phyloP scores from a whole-genome alignment of 2,888 invertebrate species.

The Leptinotarsa haldemani region DNA sequence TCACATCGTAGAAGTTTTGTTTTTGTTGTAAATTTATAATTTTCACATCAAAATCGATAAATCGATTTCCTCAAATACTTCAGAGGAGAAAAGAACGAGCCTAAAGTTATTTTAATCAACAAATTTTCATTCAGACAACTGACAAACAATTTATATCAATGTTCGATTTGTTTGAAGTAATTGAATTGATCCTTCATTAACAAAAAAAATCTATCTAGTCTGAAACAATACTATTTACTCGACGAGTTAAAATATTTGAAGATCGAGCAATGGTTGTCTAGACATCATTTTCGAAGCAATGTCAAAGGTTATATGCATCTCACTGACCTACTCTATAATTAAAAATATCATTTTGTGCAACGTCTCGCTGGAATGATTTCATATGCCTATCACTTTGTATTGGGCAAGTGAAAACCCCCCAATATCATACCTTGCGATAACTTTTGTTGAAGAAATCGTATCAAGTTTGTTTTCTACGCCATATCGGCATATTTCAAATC shows the following conservation, averaged over 20 bases:
- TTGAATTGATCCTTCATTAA: neutral
- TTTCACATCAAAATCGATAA: too few species aligned
- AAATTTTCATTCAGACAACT: too few species aligned
- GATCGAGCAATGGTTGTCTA: slow-evolving; percentile 49
- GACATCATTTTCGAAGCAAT: slow-evolving; percentile 49
- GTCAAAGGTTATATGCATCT: slow-evolving; percentile 51
- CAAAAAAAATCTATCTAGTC: neutral
- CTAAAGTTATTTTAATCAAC: too few species aligned
- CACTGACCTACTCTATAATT: slow-evolving; percentile 49
- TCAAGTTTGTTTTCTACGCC: neutral
- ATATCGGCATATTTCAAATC: too few species aligned
- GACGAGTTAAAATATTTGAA: slow-evolving; percentile 8
- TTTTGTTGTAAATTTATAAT: too few species aligned
- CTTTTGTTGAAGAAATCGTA: neutral
- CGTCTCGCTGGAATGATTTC: slow-evolving; percentile 16
- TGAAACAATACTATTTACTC: neutral
- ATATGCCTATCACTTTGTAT: slow-evolving; percentile 13
- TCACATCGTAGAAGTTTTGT: too few species aligned
- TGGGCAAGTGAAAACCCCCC: neutral
- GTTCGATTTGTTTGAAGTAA: too few species aligned
- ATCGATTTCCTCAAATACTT: too few species aligned
- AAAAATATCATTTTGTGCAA: slow-evolving; percentile 35
- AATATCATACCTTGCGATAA: neutral
- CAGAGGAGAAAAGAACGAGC: too few species aligned
- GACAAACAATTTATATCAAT: too few species aligned